Conservation (phyloP, 2,888 invertebrate genomes). For the Harmothoe impar region DNA sequence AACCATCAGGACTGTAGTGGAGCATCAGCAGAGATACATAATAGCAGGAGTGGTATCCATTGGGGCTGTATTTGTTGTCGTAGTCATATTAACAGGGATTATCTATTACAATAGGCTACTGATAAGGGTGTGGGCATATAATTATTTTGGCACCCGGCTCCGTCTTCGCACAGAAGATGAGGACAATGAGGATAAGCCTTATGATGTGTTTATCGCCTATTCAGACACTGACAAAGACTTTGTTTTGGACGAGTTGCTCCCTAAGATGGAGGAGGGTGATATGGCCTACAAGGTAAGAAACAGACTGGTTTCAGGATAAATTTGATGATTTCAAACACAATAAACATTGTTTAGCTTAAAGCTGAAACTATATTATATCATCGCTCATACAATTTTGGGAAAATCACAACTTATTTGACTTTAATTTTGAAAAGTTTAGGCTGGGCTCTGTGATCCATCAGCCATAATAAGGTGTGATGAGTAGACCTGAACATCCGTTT, state of each 20-base stretch:
- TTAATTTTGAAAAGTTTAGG: too few relatives aligned
- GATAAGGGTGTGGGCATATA: background rate
- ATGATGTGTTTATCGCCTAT: constrained; percentile 16
- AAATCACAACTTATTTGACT: too few relatives aligned
- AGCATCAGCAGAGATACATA: background rate
- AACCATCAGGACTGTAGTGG: background rate
- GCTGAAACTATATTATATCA: too few relatives aligned
- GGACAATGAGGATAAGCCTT: constrained; percentile 3
- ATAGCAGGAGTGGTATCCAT: background rate
- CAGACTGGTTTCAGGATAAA: too few relatives aligned
- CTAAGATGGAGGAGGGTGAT: background rate
- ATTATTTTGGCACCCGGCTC: background rate
- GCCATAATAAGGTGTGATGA: too few relatives aligned
- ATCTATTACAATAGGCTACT: background rate
- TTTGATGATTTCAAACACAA: too few relatives aligned
- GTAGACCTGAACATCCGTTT: too few relatives aligned
- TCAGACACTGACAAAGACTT: background rate
- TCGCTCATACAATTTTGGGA: too few relatives aligned
- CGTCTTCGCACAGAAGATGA: background rate
- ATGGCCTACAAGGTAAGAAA: background rate
- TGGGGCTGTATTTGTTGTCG: background rate
- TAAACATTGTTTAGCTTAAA: too few relatives aligned
- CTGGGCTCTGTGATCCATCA: too few relatives aligned
- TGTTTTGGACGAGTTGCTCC: background rate
- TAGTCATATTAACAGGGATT: background rate